Base-by-base conservation (phyloP, 2,888 invertebrate genomes). In the Plutella xylostella region DNA sequence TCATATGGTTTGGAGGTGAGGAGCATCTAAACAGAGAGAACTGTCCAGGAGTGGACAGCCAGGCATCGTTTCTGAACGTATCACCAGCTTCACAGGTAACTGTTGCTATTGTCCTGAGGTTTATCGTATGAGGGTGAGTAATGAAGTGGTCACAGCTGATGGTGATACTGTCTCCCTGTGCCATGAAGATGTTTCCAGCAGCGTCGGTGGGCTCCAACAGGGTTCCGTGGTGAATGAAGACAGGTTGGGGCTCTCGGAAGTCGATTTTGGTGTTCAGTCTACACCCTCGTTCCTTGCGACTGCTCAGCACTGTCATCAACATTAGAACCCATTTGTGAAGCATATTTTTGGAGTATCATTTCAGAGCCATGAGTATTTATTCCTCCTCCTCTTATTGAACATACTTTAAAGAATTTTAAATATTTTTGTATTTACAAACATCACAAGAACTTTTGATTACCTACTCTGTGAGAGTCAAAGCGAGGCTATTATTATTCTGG, bases 171-270 rank as follows among this genome's bases (percentile, higher is more conserved):
- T 79, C 76, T 7, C 79, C 79, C 17, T 61, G 50, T 3, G 63
- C 55, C 9, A 83, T 21, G 4, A 65, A 54, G 0, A 82, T 54
- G 31, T 74, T 72, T 0, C 80, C 82, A 18, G 52, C 46, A 1
- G 45, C 50, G 43, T 78, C 76, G 11, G 61, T 66, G 0, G 82
- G 82, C 48, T 80, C 78, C 30, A 83, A 45, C 4, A 79, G 61
- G 31, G 43, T 53, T 0, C 63, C 72, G 41, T 77, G 50, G 45
- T 62, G 65, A 25, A 83, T 33, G 11, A 82, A 64, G 0, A 79
- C 53, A 0, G 82, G 82, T 1, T 73, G 58, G 1, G 78, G 78
- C 53, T 80, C 62, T 0, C 61, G 53, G 15, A 83, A 82, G 50
- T 82, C 61, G 7, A 52, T 47, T 17, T 78, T 56, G 1, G 68